Evolutionary conservation across 2,888 invertebrate genomes (phyloP), one percentile per base, ranked within the genome.

Genomic region (Cryptocheilus praepositus): DNA sequence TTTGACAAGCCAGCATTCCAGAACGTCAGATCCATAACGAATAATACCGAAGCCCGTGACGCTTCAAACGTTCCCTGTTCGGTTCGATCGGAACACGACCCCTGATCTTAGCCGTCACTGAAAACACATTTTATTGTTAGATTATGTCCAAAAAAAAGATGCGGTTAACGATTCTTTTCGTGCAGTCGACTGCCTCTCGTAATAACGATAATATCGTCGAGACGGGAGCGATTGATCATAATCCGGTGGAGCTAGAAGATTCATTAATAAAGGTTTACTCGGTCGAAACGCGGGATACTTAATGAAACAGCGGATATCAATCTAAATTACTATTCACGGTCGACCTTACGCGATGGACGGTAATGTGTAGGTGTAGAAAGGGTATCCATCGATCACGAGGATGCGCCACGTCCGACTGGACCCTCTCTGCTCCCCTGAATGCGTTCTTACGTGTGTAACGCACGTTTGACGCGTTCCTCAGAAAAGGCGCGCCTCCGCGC

Each of bases 321-420:
- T 76, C 67, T 76, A 64, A 79, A 76, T 77, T 71, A 79, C 56
- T 64, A 73, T 76, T 76, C 36, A 45, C 56, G 25, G 52, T 8
- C 25, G 63, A 67, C 59, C 21, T 18, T 52, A 19, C 16, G 22
- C 15, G n/a, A 45, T 13, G 51, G 22, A 53, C 61, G 66, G 25
- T 70, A 76, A 70, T 67, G 51, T 21, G 64, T 66, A 57, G 64
- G 52, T 66, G 64, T 59, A 54, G 64, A 63, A 64, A 67, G 51
- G 58, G 43, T 46, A 45, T 61, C 53, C 70, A 67, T 74, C 70
- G 60, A 73, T 74, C 70, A 74, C 54, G 28, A 44, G 45, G 64
- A 64, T 25, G 55, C 51, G 61, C 51, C 15, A 22, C 60, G 21
- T 21, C 28, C 36, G 54, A 19, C 51, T 22, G 54, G 54, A n/a